Percentiles rank a stretch among this genome's conserved stretches.
Conservation (phyloP, 2,113 vertebrate species). For the Phasianus colchicus region DNA sequence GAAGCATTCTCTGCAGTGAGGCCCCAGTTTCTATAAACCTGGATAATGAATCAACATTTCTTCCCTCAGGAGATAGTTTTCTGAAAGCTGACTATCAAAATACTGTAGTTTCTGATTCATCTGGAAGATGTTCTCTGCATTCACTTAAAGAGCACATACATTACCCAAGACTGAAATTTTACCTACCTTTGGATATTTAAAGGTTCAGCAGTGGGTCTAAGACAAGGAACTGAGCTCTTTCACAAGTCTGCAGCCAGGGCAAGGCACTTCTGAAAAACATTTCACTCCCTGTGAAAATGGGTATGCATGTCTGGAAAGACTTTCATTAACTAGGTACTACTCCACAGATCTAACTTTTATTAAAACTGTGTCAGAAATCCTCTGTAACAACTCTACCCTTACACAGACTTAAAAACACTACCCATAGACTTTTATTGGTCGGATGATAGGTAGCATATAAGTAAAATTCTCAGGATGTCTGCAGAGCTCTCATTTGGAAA, state of each 20-base stretch:
- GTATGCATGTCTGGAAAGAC: neutral
- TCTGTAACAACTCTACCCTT: neutral
- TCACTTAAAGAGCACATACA: neutral
- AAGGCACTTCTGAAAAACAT: neutral
- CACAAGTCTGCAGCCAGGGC: neutral
- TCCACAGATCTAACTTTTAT: neutral
- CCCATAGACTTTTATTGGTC: neutral
- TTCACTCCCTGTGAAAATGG: neutral
- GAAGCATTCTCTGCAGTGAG: neutral
- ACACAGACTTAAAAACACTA: neutral
- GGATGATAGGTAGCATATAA: neutral
- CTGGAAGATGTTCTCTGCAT: neutral
- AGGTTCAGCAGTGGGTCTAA: neutral
- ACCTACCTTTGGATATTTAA: neutral
- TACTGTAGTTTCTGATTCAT: neutral
- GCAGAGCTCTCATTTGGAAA: neutral
- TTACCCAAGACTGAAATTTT: neutral
- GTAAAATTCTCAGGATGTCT: neutral
- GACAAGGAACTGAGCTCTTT: neutral
- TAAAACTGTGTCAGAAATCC: neutral
- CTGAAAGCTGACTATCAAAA: neutral
- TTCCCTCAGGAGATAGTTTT: neutral
- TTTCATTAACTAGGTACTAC: neutral
- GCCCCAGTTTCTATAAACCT: neutral
- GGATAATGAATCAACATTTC: neutral